Evolutionary conservation across 2,888 invertebrate genomes (phyloP).

Genomic region (Biston stratarius): DNA sequence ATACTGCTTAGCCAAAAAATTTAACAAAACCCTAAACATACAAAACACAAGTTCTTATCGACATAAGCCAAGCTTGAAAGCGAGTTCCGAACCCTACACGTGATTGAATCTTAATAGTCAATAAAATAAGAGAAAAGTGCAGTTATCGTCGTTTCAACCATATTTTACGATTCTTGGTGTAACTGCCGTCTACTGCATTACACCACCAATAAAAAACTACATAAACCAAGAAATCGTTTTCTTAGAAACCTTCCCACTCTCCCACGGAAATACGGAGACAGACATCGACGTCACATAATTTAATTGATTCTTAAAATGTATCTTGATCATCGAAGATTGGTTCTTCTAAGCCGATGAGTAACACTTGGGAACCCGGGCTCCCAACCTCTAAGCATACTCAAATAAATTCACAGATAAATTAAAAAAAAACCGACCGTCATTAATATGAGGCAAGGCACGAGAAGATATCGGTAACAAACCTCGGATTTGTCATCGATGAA

Average conservation of each 20-base stretch:
- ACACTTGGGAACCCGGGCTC: constrained; percentile 55
- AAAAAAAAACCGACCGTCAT: constrained; percentile 73
- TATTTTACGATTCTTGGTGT: constrained; percentile 21
- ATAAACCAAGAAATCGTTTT: constrained; percentile 33
- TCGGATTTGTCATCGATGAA: constrained; percentile 45
- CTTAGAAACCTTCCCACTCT: constrained; percentile 39
- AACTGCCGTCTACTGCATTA: constrained; percentile 31
- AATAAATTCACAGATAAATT: constrained; percentile 73
- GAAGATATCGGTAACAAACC: constrained; percentile 64
- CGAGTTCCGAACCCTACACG: not conserved
- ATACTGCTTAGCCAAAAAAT: too few species aligned
- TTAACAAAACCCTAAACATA: not conserved
- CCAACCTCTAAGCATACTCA: constrained; percentile 58
- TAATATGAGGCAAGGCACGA: constrained; percentile 73
- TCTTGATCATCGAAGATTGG: constrained; percentile 54
- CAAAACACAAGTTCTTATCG: not conserved
- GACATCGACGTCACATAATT: constrained; percentile 47
- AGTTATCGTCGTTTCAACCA: constrained; percentile 25
- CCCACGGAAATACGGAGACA: constrained; percentile 40
- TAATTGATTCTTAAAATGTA: constrained; percentile 57
- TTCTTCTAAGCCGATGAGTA: constrained; percentile 60
- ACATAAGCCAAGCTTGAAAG: not conserved
- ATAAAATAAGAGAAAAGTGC: constrained; percentile 24
- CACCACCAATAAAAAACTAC: constrained; percentile 30
- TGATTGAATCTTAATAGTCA: constrained; percentile 12